A percentile compares a stretch with the other conserved stretches of the same genome.
These are phyloP conservation scores for Cheirogaleus medius DNA, from an alignment of 2,113 vertebrate species.

Conservation along the genomic window DNA sequence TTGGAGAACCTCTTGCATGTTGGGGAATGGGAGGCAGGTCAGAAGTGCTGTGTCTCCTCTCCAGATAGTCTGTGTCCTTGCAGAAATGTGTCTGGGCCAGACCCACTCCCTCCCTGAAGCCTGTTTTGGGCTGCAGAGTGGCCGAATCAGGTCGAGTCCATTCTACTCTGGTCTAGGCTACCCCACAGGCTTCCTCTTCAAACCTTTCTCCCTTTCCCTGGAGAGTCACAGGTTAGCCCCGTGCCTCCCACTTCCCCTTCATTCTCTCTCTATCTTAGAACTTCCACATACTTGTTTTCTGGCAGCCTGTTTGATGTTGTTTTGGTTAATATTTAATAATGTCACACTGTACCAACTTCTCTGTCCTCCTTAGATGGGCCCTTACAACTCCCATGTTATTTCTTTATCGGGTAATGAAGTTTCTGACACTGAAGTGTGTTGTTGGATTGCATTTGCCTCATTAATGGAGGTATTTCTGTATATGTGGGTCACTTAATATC, in stretches of 20 bases:
- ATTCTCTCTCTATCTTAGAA: background rate
- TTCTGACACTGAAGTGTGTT: background rate
- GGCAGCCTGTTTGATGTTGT: background rate
- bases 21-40: background rate
- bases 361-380: background rate
- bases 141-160: background rate
- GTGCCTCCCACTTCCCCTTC: background rate
- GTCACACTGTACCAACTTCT: background rate
- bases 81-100: background rate
- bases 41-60: background rate
- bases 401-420: background rate
- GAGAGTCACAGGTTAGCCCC: background rate
- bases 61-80: background rate
- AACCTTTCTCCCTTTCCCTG: background rate
- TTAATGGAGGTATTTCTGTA: background rate
- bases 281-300: background rate
- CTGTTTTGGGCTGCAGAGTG: background rate
- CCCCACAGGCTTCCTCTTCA: background rate
- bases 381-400: background rate
- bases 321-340: slow-evolving; percentile 41
- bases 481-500: slow-evolving; percentile 61
- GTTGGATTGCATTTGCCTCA: background rate
- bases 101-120: background rate
- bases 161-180: background rate
- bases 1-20: background rate